Evolutionary conservation across 2,797 vertebrate species (phyloP).

Genomic region (Graptemys geographica): DNA sequence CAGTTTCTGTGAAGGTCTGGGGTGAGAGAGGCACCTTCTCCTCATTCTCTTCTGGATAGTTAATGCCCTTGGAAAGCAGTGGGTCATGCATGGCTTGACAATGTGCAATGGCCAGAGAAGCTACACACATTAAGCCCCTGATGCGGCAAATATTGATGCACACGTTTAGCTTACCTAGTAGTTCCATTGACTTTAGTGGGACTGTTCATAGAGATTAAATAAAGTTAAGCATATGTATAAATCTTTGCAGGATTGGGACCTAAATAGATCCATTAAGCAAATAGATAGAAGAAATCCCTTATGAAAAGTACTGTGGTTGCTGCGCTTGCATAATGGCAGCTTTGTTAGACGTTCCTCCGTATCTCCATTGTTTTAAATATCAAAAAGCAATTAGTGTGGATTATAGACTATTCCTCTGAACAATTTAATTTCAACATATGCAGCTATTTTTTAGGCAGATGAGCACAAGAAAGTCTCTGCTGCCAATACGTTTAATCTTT

Average conservation of each 20-base stretch:
- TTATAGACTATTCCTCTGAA: not conserved
- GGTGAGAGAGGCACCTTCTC: not conserved
- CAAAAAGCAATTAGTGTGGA: slow-evolving; percentile 16
- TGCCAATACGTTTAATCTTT: not conserved
- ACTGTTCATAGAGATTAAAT: not conserved
- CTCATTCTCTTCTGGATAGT: not conserved
- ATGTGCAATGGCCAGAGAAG: not conserved
- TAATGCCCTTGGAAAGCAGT: not conserved
- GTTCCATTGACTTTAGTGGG: not conserved
- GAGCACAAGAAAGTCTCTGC: not conserved
- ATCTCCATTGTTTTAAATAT: not conserved
- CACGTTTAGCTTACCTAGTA: not conserved
- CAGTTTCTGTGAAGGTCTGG: not conserved
- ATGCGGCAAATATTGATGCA: not conserved
- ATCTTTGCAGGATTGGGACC: slow-evolving; percentile 36
- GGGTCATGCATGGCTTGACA: not conserved
- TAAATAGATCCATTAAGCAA: slow-evolving; percentile 44
- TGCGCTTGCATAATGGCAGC: not conserved
- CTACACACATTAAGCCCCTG: not conserved
- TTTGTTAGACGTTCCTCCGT: slow-evolving; percentile 8
- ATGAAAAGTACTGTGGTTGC: not conserved
- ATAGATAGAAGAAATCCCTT: slow-evolving; percentile 5
- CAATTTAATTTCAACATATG: slow-evolving; percentile 2
- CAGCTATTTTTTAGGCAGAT: not conserved
- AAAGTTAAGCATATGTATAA: slow-evolving; percentile 10